phyloP scores from a whole-genome alignment of 2,113 vertebrate genomes.

The Serilophus lunatus region DNA sequence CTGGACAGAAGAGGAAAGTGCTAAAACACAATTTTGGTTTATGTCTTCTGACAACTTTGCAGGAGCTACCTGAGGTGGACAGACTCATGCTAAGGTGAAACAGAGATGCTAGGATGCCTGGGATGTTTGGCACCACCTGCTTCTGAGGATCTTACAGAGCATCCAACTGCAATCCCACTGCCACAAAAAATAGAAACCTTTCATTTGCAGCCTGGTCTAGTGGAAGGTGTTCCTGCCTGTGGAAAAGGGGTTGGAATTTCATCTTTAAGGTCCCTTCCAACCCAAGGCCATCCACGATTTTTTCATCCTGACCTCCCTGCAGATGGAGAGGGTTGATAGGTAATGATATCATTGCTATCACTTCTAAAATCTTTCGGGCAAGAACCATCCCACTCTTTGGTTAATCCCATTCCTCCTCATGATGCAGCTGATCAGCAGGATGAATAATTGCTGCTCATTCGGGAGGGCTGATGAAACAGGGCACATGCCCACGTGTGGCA shows the following conservation, averaged over 20 bases:
- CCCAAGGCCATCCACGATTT: not conserved
- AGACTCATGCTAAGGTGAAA: not conserved
- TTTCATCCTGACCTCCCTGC: not conserved
- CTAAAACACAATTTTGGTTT: not conserved
- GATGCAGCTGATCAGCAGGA: not conserved
- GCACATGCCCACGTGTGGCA: accelerated
- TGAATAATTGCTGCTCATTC: not conserved
- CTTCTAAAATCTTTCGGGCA: not conserved
- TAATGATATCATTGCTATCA: accelerated
- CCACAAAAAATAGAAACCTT: not conserved
- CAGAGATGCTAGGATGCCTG: not conserved
- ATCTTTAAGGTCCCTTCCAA: not conserved
- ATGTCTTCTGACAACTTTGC: not conserved
- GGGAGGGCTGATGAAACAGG: not conserved
- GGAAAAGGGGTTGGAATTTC: not conserved
- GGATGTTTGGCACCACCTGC: not conserved
- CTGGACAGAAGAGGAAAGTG: not conserved
- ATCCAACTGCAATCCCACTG: not conserved
- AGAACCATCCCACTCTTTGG: not conserved
- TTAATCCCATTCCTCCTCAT: not conserved
- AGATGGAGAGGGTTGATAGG: not conserved
- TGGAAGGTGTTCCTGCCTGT: not conserved
- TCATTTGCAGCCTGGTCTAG: not conserved
- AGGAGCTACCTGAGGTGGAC: not conserved
- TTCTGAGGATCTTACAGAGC: too few species aligned